A percentile compares a stretch with the other conserved stretches of the same genome.
Conservation (phyloP, 2,797 vertebrate genomes). For the Gambusia yucatana region DNA sequence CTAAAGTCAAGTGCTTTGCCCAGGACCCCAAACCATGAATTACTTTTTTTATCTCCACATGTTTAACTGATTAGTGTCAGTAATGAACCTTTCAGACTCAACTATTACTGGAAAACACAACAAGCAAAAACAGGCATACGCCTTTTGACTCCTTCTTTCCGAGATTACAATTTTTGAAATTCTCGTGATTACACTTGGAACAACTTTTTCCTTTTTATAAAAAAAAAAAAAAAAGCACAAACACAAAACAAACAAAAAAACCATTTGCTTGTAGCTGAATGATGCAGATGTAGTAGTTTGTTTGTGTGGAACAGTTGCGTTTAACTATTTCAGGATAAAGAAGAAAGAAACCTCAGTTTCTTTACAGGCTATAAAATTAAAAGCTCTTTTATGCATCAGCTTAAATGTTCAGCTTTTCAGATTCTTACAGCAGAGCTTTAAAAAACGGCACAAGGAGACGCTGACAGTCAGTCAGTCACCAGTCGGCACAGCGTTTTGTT, state of each 20-base stretch:
- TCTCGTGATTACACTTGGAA: neutral
- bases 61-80: neutral
- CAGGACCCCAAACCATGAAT: neutral
- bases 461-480: conserved; percentile 22
- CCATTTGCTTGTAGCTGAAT: neutral
- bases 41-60: neutral
- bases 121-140: neutral
- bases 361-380: neutral
- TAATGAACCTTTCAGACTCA: conserved; percentile 1
- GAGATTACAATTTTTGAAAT: neutral
- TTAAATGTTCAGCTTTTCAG: conserved; percentile 12
- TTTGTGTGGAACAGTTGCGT: neutral
- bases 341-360: neutral
- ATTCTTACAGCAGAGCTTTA: conserved; percentile 4
- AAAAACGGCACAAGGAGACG: conserved; percentile 10
- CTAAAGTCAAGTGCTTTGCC: neutral
- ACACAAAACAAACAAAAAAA: neutral
- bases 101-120: neutral
- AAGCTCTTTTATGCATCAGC: neutral
- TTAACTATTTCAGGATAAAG: neutral
- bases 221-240: neutral
- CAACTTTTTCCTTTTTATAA: neutral
- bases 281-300: neutral
- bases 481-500: conserved; percentile 19
- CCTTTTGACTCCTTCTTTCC: neutral